Conservation (phyloP, 2,888 invertebrate species). For the Thereva nobilitata region DNA sequence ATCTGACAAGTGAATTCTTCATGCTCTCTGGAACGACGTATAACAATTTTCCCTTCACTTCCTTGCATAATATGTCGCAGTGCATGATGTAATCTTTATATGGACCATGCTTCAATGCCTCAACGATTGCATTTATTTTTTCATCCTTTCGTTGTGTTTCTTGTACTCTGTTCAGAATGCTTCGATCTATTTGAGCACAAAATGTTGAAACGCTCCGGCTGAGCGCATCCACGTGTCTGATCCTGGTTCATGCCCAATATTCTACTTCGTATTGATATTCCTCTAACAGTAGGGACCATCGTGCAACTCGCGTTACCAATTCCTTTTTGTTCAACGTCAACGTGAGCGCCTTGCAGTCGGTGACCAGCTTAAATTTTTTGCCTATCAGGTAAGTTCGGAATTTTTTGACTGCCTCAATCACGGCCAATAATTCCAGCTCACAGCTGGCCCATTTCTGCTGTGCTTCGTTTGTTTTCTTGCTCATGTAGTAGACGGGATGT, state of each 20-base stretch:
- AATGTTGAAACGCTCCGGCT: constrained; percentile 33
- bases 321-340: constrained; percentile 1
- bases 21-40: constrained; percentile 29
- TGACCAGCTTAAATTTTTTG: constrained; percentile 9
- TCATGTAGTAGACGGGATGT: constrained; percentile 12
- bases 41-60: constrained; percentile 12
- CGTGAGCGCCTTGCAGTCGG: constrained; percentile 19
- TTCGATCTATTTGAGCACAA: not conserved
- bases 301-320: not conserved
- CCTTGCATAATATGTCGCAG: constrained; percentile 5
- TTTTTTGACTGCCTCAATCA: constrained; percentile 1
- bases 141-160: constrained; percentile 27
- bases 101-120: not conserved
- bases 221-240: constrained; percentile 18
- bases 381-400: not conserved
- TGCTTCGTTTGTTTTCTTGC: constrained; percentile 7
- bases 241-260: not conserved
- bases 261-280: not conserved
- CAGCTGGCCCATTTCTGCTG: constrained; percentile 3
- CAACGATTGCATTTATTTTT: constrained; percentile 17
- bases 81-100: constrained; percentile 5
- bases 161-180: not conserved
- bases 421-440: constrained; percentile 13
- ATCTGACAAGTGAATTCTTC: constrained; percentile 23
- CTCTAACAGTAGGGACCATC: constrained; percentile 1